Evolutionary conservation across 2,113 vertebrate species (phyloP).

Genomic region (Galbula dea): DNA sequence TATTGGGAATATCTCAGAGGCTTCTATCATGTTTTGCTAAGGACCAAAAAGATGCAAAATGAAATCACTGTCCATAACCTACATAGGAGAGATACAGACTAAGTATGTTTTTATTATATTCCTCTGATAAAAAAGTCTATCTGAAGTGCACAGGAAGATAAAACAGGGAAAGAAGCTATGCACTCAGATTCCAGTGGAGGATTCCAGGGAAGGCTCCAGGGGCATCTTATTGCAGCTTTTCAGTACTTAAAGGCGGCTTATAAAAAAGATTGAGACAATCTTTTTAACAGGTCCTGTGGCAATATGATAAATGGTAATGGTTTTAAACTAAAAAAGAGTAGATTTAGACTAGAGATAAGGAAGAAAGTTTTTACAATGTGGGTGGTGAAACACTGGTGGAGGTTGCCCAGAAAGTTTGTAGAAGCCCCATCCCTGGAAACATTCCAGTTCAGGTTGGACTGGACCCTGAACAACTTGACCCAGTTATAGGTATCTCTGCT

Average conservation of each 20-base stretch:
- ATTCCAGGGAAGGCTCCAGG: neutral
- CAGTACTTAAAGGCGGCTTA: neutral
- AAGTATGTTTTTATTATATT: neutral
- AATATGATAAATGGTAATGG: neutral
- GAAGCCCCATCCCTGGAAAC: neutral
- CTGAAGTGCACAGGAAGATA: neutral
- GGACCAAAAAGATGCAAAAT: neutral
- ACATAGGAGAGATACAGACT: neutral
- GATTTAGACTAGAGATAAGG: neutral
- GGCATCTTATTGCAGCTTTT: neutral
- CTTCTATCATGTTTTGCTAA: neutral
- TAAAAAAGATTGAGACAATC: neutral
- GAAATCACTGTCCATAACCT: neutral
- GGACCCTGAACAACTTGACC: neutral
- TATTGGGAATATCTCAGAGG: neutral
- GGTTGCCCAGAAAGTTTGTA: neutral
- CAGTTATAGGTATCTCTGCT: neutral
- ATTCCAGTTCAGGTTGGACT: neutral
- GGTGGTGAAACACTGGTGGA: neutral
- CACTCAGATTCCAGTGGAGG: neutral
- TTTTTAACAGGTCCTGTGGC: neutral
- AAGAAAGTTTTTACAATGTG: neutral
- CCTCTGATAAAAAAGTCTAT: neutral
- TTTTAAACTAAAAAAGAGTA: neutral
- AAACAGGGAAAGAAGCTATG: neutral